phyloP scores from a whole-genome alignment of 2,888 invertebrate genomes.

The Koerneria pararmatus region DNA sequence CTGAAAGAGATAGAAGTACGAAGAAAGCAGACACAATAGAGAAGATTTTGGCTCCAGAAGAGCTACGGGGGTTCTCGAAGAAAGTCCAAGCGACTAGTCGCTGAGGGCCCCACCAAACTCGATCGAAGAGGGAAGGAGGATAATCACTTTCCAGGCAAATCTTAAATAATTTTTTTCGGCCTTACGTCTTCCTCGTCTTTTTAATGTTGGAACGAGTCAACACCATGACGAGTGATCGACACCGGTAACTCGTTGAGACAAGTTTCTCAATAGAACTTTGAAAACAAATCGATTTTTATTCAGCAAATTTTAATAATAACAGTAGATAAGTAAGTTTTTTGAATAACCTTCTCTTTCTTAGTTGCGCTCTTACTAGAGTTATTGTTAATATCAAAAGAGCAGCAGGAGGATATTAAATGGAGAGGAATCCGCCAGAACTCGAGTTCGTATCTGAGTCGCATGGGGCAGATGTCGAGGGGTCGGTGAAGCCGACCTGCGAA shows the following conservation, averaged over 20 bases:
- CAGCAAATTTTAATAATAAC: too few relatives aligned
- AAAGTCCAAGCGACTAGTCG: slow-evolving; percentile 32
- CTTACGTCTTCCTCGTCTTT: too few relatives aligned
- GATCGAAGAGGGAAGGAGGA: slow-evolving; percentile 46
- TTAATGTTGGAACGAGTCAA: too few relatives aligned
- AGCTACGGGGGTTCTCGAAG: slow-evolving; percentile 54
- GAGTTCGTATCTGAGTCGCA: slow-evolving; percentile 47
- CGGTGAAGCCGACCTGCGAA: slow-evolving; percentile 52
- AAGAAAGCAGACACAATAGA: slow-evolving; percentile 53
- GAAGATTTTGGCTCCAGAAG: slow-evolving; percentile 48
- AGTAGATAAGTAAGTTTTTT: too few relatives aligned
- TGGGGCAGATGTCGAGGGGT: slow-evolving; percentile 58
- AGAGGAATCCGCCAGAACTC: slow-evolving; percentile 56
- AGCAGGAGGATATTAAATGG: slow-evolving; percentile 38
- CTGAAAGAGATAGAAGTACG: slow-evolving; percentile 51
- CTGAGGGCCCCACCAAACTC: slow-evolving; percentile 29
- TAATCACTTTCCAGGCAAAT: slow-evolving; percentile 40
- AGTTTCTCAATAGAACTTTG: too few relatives aligned
- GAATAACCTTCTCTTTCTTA: background rate
- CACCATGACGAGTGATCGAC: too few relatives aligned
- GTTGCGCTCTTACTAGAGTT: background rate
- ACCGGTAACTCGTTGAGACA: too few relatives aligned
- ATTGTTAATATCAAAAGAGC: slow-evolving; percentile 34
- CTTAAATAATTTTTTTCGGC: too few relatives aligned
- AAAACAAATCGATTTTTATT: too few relatives aligned